phyloP scores from a whole-genome alignment of 2,888 invertebrate genomes.

The Heteromurus nitidus region DNA sequence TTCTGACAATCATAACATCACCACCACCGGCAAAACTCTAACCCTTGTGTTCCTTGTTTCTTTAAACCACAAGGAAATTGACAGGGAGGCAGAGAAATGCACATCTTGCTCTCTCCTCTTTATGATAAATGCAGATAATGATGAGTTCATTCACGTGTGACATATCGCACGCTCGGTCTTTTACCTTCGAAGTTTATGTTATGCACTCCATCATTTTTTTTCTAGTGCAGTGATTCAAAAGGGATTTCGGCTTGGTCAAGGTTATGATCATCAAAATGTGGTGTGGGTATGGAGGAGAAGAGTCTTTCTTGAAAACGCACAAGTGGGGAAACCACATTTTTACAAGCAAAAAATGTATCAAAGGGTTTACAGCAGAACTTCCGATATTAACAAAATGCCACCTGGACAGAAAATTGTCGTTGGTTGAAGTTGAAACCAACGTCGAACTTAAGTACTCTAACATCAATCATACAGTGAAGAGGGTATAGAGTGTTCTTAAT shows the following conservation, averaged over 20 bases:
- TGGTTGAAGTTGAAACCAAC: no score
- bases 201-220: not conserved
- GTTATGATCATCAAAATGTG: conserved; percentile 17
- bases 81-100: conserved; percentile 10
- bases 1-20: no score
- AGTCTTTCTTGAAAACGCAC: no score
- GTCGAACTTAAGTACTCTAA: no score
- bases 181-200: conserved; percentile 4
- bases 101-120: conserved; percentile 10
- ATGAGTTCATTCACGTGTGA: conserved; percentile 62
- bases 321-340: no score
- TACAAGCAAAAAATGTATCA: no score
- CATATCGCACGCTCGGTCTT: conserved; percentile 52
- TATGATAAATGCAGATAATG: conserved; percentile 21
- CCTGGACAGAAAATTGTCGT: no score
- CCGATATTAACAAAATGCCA: not conserved
- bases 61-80: conserved; percentile 33
- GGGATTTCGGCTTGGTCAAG: conserved; percentile 50
- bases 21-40: not conserved
- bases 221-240: conserved; percentile 28
- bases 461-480: no score
- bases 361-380: not conserved
- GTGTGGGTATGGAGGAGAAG: no score
- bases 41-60: not conserved
- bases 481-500: no score